Percentiles rank a stretch among this genome's conserved stretches.
Evolutionary conservation across 1,140 invertebrate genomes (phyloP).

Genomic region (Drosophila azteca): DNA sequence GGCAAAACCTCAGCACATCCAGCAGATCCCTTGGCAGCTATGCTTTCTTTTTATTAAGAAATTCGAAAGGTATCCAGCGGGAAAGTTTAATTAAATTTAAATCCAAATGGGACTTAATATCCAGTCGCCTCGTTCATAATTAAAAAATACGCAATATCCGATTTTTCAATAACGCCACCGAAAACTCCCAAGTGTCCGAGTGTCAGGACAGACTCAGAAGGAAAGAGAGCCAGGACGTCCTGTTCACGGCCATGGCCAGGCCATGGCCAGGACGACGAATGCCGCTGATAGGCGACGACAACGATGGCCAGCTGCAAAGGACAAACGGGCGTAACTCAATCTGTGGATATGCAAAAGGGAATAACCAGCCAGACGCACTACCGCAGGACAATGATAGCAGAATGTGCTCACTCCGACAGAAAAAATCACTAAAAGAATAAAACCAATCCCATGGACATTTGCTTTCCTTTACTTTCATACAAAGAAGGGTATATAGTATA

Average conservation of each 20-base stretch:
- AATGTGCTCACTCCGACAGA: constrained; percentile 26
- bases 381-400: constrained; percentile 58
- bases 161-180: constrained; percentile 66
- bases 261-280: constrained; percentile 32
- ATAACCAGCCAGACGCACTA: constrained; percentile 43
- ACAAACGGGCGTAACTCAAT: constrained; percentile 68
- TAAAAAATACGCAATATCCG: constrained; percentile 74
- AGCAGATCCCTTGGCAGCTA: no score
- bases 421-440: constrained; percentile 32
- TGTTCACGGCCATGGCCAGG: constrained; percentile 37
- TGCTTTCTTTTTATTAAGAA: neutral
- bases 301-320: constrained; percentile 38
- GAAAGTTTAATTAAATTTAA: constrained; percentile 63
- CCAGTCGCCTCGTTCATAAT: constrained; percentile 52
- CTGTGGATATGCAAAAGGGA: constrained; percentile 66
- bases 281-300: constrained; percentile 56
- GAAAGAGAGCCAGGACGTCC: constrained; percentile 2
- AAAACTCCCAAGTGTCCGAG: constrained; percentile 5
- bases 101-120: constrained; percentile 62
- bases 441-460: constrained; percentile 37
- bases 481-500: neutral
- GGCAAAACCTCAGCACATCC: no score
- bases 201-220: constrained; percentile 3
- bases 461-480: constrained; percentile 23
- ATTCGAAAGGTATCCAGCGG: constrained; percentile 1